phyloP scores from a whole-genome alignment of 2,797 vertebrate species.

The Halcyon leucocephala region DNA sequence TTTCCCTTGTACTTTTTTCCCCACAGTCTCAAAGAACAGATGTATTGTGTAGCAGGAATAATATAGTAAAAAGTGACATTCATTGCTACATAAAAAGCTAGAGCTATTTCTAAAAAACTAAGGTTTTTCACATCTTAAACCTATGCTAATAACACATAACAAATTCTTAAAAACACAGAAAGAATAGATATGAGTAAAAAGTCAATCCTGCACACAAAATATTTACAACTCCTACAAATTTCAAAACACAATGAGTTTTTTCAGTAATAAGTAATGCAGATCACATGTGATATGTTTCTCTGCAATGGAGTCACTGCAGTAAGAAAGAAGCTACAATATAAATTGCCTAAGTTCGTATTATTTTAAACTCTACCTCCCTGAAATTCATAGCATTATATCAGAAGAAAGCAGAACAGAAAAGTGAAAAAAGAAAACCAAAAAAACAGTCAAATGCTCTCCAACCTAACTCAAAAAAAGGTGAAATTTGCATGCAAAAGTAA shows the following conservation, averaged over 20 bases:
- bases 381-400: neutral
- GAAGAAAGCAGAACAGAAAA: neutral
- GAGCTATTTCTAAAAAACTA: neutral
- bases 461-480: neutral
- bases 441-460: neutral
- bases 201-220: neutral
- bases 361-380: neutral
- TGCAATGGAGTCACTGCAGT: neutral
- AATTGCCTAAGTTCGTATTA: neutral
- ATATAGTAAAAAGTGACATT: neutral
- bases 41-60: neutral
- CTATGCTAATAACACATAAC: neutral
- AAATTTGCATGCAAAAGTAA: neutral
- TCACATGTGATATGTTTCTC: neutral
- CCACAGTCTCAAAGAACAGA: neutral
- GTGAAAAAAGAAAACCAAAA: fast-evolving
- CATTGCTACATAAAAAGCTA: neutral
- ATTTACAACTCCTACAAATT: neutral
- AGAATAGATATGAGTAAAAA: neutral
- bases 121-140: neutral
- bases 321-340: neutral
- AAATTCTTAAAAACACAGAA: neutral
- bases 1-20: neutral
- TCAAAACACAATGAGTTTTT: neutral
- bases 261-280: neutral